phyloP scores from a whole-genome alignment of 2,113 vertebrate genomes.

The Onychorhynchus coronatus region DNA sequence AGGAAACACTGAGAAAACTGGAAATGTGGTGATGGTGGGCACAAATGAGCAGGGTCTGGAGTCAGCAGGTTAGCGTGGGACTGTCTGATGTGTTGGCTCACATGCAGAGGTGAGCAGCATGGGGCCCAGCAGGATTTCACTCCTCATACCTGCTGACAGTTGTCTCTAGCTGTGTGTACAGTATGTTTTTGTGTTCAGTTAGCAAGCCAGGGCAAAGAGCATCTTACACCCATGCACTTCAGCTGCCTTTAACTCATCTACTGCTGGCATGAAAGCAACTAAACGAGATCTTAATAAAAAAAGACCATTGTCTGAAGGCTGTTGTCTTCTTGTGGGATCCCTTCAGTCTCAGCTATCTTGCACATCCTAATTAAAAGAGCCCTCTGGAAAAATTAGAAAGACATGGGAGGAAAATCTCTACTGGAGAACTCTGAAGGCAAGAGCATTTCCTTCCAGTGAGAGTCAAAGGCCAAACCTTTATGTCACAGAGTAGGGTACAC shows the following conservation, averaged over 20 bases:
- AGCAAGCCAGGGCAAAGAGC: not conserved
- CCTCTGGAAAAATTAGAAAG: not conserved
- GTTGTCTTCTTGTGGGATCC: not conserved
- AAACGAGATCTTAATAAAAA: not conserved
- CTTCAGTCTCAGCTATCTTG: not conserved
- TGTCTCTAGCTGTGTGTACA: not conserved
- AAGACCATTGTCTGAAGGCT: not conserved
- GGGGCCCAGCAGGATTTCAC: not conserved
- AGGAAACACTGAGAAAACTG: not conserved
- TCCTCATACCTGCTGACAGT: not conserved
- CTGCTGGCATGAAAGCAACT: not conserved
- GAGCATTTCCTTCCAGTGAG: not conserved
- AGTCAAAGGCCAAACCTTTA: not conserved
- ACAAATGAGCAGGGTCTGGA: not conserved
- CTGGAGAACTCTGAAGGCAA: not conserved
- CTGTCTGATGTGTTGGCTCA: not conserved
- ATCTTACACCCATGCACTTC: not conserved
- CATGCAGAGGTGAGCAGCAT: not conserved
- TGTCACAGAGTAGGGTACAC: not conserved
- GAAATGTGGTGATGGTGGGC: accelerated
- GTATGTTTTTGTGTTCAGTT: not conserved
- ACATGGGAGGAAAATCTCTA: not conserved
- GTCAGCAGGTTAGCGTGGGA: not conserved
- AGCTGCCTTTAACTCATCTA: not conserved
- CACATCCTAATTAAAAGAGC: not conserved